These are phyloP conservation scores for Heliothis virescens DNA, from an alignment of 1,140 invertebrate species.

Conservation along the genomic window DNA sequence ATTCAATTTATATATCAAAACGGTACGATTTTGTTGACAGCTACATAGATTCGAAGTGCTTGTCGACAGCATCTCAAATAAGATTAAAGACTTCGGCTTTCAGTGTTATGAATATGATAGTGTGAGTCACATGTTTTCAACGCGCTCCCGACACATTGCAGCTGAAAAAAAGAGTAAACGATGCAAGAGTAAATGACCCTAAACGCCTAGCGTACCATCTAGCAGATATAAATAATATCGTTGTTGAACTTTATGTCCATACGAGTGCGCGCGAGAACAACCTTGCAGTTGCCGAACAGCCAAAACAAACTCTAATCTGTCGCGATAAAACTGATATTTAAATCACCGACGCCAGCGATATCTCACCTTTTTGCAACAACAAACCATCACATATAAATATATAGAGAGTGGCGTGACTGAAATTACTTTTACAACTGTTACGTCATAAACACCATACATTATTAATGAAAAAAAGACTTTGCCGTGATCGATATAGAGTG, in stretches of 20 bases:
- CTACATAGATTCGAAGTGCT: conserved; percentile 26
- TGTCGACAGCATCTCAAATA: conserved; percentile 28
- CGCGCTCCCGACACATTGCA: conserved; percentile 57
- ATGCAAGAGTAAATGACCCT: conserved; percentile 77
- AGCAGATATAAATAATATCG: conserved; percentile 80
- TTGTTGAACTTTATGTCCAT: conserved; percentile 69
- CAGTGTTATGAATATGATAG: conserved; percentile 46
- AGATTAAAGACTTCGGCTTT: conserved; percentile 45
- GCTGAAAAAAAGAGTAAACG: conserved; percentile 68
- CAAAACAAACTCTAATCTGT: conserved; percentile 54
- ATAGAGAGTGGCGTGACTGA: conserved; percentile 77
- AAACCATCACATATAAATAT: conserved; percentile 65
- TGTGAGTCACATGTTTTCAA: conserved; percentile 52
- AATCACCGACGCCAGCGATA: conserved; percentile 45
- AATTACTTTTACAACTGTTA: conserved; percentile 69
- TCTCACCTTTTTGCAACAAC: conserved; percentile 59
- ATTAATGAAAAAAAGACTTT: conserved; percentile 68
- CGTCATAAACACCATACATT: conserved; percentile 59
- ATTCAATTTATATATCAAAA: conserved; percentile 42
- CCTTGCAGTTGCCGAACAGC: conserved; percentile 24
- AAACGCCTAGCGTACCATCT: conserved; percentile 74
- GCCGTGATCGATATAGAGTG: conserved; percentile 62
- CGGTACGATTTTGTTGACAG: conserved; percentile 44
- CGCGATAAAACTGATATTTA: conserved; percentile 55
- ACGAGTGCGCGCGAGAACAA: conserved; percentile 54